Evolutionary conservation across 2,113 vertebrate species (phyloP).

Genomic region (Platysternon megacephalum): DNA sequence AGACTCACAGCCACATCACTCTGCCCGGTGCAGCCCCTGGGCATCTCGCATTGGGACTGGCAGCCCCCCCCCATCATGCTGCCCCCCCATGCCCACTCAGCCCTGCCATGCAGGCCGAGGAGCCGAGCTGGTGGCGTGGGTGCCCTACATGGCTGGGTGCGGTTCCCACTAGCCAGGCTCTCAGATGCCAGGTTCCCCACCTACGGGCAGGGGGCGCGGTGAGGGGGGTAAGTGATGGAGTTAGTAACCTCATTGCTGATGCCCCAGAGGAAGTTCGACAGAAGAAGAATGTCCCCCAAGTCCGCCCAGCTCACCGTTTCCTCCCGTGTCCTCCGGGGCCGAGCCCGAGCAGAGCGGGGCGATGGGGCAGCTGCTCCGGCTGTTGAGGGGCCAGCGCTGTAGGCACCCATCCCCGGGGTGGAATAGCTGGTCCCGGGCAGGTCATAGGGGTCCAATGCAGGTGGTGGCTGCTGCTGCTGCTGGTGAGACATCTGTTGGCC

Average conservation of each 20-base stretch:
- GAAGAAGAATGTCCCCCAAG: background rate
- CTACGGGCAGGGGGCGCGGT: background rate
- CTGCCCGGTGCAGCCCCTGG: no score
- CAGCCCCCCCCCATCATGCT: no score
- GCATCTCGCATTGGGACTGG: background rate
- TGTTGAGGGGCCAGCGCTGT: slow-evolving; percentile 71
- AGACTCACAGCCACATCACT: background rate
- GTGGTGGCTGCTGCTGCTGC: slow-evolving; percentile 63
- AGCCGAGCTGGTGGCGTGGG: background rate
- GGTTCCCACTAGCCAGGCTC: background rate
- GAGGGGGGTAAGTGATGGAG: background rate
- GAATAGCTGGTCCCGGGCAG: slow-evolving; percentile 92
- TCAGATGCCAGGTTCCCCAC: background rate
- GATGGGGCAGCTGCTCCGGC: slow-evolving; percentile 77
- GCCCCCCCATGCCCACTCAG: no score
- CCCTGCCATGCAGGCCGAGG: background rate
- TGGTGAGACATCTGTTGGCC: slow-evolving; percentile 1
- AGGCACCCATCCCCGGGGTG: slow-evolving; percentile 72
- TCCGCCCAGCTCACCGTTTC: slow-evolving; percentile 87
- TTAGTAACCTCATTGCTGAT: background rate
- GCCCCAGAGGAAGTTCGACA: background rate
- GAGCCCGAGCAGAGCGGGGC: slow-evolving; percentile 81
- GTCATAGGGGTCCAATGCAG: slow-evolving; percentile 89
- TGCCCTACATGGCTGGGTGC: background rate
- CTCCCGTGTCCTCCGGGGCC: slow-evolving; percentile 86